Percentiles rank a stretch among this genome's conserved stretches.
Evolutionary conservation across 2,888 invertebrate species (phyloP).

Genomic region (Yponomeuta cagnagella): DNA sequence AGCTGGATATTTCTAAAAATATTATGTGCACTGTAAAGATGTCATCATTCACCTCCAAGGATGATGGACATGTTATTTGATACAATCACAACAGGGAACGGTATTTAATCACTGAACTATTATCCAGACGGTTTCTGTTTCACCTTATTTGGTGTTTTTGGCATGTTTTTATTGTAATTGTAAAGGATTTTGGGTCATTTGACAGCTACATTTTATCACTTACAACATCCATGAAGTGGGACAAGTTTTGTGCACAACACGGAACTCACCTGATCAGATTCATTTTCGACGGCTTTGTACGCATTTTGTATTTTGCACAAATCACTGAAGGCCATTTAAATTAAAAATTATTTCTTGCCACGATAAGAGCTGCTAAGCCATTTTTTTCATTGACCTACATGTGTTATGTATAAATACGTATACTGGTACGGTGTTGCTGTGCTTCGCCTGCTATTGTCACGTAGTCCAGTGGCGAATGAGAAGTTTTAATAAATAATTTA

Average conservation of each 20-base stretch:
- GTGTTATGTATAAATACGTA: slow-evolving; percentile 61
- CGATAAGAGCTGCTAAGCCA: slow-evolving; percentile 73
- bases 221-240: slow-evolving; percentile 61
- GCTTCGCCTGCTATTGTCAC: slow-evolving; percentile 11
- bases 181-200: slow-evolving; percentile 67
- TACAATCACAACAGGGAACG: slow-evolving; percentile 20
- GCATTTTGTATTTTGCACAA: slow-evolving; percentile 72
- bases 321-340: slow-evolving; percentile 77
- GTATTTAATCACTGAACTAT: slow-evolving; percentile 15
- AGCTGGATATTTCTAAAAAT: slow-evolving; percentile 73
- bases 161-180: slow-evolving; percentile 30
- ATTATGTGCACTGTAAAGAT: slow-evolving; percentile 65
- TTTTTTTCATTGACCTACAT: slow-evolving; percentile 75
- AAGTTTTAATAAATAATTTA: not conserved
- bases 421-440: slow-evolving; percentile 65
- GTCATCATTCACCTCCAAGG: slow-evolving; percentile 54
- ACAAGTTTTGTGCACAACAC: slow-evolving; percentile 46
- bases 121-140: slow-evolving; percentile 6
- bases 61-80: slow-evolving; percentile 20
- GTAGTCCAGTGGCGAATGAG: not conserved
- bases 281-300: slow-evolving; percentile 73
- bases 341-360: slow-evolving; percentile 72
- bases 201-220: slow-evolving; percentile 60
- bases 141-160: not conserved
- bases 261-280: slow-evolving; percentile 66